These are phyloP conservation scores for Myodes glareolus DNA, from an alignment of 2,113 vertebrate genomes.

Conservation along the genomic window DNA sequence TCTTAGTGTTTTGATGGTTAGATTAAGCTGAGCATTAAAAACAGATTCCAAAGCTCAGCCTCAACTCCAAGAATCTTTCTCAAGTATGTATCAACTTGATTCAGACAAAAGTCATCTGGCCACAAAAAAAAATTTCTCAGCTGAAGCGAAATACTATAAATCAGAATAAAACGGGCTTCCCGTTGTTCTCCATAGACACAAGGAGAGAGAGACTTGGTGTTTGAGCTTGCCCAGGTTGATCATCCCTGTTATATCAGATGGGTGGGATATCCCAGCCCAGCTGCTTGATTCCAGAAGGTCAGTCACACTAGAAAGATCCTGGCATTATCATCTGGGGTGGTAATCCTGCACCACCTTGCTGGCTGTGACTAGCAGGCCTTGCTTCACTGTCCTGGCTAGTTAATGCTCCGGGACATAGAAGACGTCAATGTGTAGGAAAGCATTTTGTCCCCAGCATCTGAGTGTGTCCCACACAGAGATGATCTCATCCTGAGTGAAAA, in stretches of 20 bases:
- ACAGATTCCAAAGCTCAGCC: neutral
- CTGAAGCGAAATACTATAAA: neutral
- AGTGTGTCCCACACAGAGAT: neutral
- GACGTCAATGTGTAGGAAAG: neutral
- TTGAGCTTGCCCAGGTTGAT: neutral
- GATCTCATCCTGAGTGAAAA: no score
- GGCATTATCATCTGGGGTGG: neutral
- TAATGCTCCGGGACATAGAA: neutral
- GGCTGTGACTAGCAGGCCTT: neutral
- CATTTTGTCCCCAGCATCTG: neutral
- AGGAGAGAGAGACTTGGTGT: neutral
- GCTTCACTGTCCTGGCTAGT: neutral
- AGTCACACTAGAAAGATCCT: neutral
- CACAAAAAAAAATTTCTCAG: neutral
- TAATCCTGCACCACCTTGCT: neutral
- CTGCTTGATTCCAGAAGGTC: neutral
- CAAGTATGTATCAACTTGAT: neutral
- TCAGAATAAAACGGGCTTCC: neutral
- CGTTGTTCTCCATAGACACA: neutral
- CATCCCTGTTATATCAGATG: neutral
- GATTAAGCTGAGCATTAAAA: neutral
- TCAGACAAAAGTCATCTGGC: neutral
- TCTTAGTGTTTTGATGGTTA: neutral
- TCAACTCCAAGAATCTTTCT: neutral
- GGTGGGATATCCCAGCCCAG: neutral